These are phyloP conservation scores for Drosophila meridiana DNA, from an alignment of 2,888 invertebrate species.

Conservation along the genomic window DNA sequence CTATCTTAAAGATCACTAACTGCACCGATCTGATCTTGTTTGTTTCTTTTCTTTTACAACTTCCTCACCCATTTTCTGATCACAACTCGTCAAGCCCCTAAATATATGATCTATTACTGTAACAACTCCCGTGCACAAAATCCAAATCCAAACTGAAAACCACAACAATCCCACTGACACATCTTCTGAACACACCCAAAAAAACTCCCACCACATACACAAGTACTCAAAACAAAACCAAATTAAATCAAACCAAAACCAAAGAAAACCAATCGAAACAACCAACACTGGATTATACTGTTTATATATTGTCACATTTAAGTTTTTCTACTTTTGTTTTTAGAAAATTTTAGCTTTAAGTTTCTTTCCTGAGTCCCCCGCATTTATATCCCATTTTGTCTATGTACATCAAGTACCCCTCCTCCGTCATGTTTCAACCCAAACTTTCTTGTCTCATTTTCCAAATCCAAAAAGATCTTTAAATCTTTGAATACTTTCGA, in stretches of 20 bases:
- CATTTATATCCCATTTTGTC: slow-evolving; percentile 36
- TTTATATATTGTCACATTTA: slow-evolving; percentile 74
- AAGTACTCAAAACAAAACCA: slow-evolving; percentile 55
- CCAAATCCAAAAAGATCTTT: slow-evolving; percentile 24
- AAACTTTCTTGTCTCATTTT: slow-evolving; percentile 39
- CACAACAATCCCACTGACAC: slow-evolving; percentile 63
- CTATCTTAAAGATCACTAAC: slow-evolving; percentile 57
- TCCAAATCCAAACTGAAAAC: slow-evolving; percentile 45
- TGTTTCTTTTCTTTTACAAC: slow-evolving; percentile 37
- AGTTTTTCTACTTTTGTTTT: slow-evolving; percentile 68
- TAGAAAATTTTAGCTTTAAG: slow-evolving; percentile 75
- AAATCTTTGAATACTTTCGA: slow-evolving; percentile 23
- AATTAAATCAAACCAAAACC: slow-evolving; percentile 54
- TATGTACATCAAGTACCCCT: slow-evolving; percentile 36
- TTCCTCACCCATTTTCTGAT: slow-evolving; percentile 41
- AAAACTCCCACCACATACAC: slow-evolving; percentile 57
- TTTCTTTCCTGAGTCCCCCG: slow-evolving; percentile 48
- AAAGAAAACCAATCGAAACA: slow-evolving; percentile 48
- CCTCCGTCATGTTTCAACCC: slow-evolving; percentile 41
- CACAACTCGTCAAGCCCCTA: slow-evolving; percentile 40
- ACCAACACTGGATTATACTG: slow-evolving; percentile 61
- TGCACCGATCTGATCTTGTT: slow-evolving; percentile 55
- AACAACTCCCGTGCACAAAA: slow-evolving; percentile 69
- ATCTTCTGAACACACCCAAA: slow-evolving; percentile 46
- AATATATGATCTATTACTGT: slow-evolving; percentile 51